phyloP scores from a whole-genome alignment of 2,113 vertebrate species.

The Phalacrocorax carbo region DNA sequence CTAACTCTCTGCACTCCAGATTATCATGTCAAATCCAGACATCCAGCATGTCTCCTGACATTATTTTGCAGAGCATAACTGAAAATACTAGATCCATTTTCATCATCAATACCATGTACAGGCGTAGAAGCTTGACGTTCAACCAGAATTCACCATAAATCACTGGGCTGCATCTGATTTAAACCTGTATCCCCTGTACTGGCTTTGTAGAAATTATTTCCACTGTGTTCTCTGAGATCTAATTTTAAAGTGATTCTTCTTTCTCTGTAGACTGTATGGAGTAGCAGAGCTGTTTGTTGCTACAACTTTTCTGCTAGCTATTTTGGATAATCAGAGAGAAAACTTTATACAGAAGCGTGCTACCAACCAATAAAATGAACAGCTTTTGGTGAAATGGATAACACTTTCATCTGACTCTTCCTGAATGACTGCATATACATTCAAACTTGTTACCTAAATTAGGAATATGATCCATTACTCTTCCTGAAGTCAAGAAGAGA shows the following conservation, averaged over 20 bases:
- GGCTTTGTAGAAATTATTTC: background rate
- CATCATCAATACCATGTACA: background rate
- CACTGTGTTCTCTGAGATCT: background rate
- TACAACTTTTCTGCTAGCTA: background rate
- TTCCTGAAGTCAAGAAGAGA: background rate
- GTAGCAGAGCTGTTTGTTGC: background rate
- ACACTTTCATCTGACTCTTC: background rate
- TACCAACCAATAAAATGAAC: background rate
- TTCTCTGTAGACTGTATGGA: background rate
- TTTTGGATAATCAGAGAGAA: background rate
- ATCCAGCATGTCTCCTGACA: background rate
- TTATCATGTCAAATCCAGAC: background rate
- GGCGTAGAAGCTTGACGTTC: background rate
- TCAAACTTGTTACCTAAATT: background rate
- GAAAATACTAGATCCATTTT: constrained; percentile 34
- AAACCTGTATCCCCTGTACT: background rate
- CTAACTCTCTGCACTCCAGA: background rate
- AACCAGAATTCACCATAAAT: background rate
- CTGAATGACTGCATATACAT: background rate
- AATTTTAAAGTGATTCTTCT: background rate
- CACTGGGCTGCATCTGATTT: background rate
- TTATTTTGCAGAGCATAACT: constrained; percentile 6
- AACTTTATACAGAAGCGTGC: background rate
- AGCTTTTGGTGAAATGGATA: background rate
- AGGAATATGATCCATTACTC: background rate